Evolutionary conservation across 2,113 vertebrate species (phyloP).

Genomic region (Mandrillus leucophaeus): DNA sequence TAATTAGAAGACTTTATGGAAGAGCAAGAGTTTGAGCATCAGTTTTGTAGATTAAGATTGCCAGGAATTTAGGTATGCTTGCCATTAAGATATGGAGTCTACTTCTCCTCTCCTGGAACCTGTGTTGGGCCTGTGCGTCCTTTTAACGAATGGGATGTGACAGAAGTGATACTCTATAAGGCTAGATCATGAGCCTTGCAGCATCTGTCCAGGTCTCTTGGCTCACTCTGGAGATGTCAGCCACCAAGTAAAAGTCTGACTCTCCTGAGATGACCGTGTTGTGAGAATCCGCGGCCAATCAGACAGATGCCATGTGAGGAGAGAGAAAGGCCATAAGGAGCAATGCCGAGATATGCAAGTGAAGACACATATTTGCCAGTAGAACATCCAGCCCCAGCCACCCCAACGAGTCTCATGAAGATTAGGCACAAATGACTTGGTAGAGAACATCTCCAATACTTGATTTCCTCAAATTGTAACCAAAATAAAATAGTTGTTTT

Average conservation of each 20-base stretch:
- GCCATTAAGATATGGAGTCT: no score
- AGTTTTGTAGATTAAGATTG: background rate
- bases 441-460: background rate
- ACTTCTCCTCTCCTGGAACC: background rate
- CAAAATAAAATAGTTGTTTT: background rate
- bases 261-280: background rate
- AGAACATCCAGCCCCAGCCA: background rate
- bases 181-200: no score
- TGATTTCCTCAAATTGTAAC: background rate
- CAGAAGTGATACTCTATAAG: background rate
- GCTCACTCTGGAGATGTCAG: background rate
- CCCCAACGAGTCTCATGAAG: background rate
- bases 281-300: background rate
- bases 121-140: background rate
- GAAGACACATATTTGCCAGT: background rate
- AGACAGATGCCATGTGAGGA: background rate
- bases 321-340: background rate
- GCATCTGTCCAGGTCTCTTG: background rate
- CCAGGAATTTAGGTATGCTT: no score
- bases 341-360: background rate
- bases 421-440: background rate
- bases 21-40: background rate
- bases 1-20: background rate
- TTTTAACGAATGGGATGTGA: background rate
- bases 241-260: background rate